Evolutionary conservation across 1,140 invertebrate species (phyloP).

Genomic region (Anadara kagoshimensis): DNA sequence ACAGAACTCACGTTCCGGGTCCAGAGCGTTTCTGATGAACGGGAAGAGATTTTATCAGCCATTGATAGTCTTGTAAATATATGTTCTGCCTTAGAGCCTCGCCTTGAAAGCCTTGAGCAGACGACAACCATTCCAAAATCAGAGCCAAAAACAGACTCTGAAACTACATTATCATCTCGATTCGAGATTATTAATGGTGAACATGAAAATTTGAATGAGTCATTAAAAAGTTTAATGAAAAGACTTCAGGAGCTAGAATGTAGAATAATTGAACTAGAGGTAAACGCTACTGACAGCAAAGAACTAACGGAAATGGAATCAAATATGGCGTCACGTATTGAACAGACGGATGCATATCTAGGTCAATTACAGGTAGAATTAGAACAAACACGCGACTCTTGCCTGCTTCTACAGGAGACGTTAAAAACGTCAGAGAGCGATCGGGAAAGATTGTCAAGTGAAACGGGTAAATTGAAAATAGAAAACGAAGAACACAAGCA

Average conservation of each 20-base stretch:
- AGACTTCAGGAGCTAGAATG: conserved; percentile 38
- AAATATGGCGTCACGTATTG: not conserved
- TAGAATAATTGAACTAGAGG: conserved; percentile 34
- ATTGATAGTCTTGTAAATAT: conserved; percentile 18
- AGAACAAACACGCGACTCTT: not conserved
- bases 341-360: not conserved
- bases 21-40: not conserved
- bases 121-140: not conserved
- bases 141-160: not conserved
- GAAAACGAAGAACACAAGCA: conserved; percentile 6
- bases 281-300: conserved; percentile 24
- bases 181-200: conserved; percentile 16
- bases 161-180: not conserved
- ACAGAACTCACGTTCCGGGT: no score
- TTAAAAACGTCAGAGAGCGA: conserved; percentile 10
- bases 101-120: conserved; percentile 26
- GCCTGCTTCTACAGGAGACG: not conserved
- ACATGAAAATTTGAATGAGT: conserved; percentile 13
- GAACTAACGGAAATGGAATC: not conserved
- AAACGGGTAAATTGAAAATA: conserved; percentile 3
- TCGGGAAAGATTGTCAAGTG: not conserved
- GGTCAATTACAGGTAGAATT: not conserved
- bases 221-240: conserved; percentile 19
- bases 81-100: conserved; percentile 17
- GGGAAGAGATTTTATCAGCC: conserved; percentile 17